phyloP scores from a whole-genome alignment of 2,113 vertebrate species.

The Perognathus longimembris region DNA sequence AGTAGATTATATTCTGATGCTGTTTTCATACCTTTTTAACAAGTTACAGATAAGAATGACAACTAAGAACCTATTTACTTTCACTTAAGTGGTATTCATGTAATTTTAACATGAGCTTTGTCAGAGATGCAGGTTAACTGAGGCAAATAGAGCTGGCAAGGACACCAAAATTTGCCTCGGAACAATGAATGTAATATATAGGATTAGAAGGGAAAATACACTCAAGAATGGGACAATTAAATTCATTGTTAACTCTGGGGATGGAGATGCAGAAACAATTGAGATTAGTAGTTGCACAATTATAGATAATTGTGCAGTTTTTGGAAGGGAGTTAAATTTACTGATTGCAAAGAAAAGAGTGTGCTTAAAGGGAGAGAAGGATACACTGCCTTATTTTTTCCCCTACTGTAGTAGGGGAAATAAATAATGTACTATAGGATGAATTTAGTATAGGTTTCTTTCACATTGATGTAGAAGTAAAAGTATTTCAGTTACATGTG shows the following conservation, averaged over 20 bases:
- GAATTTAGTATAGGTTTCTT: background rate
- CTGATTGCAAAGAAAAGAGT: conserved; percentile 16
- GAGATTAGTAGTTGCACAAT: background rate
- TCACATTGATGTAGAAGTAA: background rate
- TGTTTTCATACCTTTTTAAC: background rate
- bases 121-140: background rate
- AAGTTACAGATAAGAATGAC: background rate
- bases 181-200: conserved; percentile 3
- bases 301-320: background rate
- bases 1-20: background rate
- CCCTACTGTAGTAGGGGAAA: background rate
- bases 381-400: background rate
- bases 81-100: background rate
- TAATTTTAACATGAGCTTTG: background rate
- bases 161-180: background rate
- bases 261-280: background rate
- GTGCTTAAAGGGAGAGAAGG: background rate
- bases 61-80: background rate
- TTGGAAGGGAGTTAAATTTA: background rate
- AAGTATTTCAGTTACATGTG: background rate
- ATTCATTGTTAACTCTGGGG: conserved; percentile 41
- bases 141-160: background rate
- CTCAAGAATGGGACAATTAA: background rate
- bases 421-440: background rate
- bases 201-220: background rate